phyloP scores from a whole-genome alignment of 1,140 invertebrate genomes.

The Drosophila eugracilis region DNA sequence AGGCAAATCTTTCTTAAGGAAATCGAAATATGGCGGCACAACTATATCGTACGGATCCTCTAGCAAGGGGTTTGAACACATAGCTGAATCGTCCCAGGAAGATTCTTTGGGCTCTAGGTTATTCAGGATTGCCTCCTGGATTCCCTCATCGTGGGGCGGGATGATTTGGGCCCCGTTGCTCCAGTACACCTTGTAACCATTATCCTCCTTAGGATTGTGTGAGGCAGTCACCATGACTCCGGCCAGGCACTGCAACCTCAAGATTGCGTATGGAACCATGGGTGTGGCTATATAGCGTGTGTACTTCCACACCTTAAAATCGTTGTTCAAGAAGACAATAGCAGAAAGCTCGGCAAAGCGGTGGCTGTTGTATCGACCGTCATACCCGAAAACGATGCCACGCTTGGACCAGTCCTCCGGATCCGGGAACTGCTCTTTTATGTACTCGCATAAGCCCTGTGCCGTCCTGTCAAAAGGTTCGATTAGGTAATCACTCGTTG shows the following conservation, averaged over 20 bases:
- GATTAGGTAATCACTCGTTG: background rate
- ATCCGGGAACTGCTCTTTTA: constrained; percentile 86
- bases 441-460: constrained; percentile 95
- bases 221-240: constrained; percentile 99
- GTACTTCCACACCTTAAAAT: constrained; percentile 94
- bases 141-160: constrained; percentile 94
- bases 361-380: constrained; percentile 97
- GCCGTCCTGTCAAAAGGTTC: constrained; percentile 87
- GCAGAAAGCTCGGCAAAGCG: constrained; percentile 97
- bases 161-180: constrained; percentile 98
- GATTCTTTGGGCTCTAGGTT: constrained; percentile 87
- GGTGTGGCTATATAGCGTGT: constrained; percentile 95
- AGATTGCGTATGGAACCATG: constrained; percentile 94
- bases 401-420: constrained; percentile 85
- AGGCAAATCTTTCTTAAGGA: constrained; percentile 37
- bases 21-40: constrained; percentile 46
- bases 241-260: constrained; percentile 89
- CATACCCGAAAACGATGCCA: constrained; percentile 96
- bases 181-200: constrained; percentile 99
- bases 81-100: constrained; percentile 40
- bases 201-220: constrained; percentile 99
- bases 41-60: constrained; percentile 56
- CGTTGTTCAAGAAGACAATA: constrained; percentile 91
- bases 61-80: constrained; percentile 26
- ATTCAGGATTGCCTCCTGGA: constrained; percentile 92